phyloP scores from a whole-genome alignment of 2,888 invertebrate genomes.

The Eurytoma californica region DNA sequence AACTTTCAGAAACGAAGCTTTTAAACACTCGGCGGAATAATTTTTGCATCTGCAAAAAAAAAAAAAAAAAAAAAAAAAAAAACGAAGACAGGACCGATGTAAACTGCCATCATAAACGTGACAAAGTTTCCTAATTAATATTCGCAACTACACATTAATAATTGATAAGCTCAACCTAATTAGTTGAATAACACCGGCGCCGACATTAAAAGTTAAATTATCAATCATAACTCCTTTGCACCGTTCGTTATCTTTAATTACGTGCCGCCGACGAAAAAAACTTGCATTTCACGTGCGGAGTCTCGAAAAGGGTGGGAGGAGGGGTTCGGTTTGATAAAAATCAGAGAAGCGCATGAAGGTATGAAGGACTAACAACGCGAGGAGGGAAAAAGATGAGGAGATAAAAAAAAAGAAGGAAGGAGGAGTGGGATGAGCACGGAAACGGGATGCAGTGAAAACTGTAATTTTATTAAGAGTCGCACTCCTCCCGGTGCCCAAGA shows the following conservation, averaged over 20 bases:
- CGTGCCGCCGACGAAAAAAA: not conserved
- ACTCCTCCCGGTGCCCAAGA: not conserved
- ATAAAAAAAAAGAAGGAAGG: not conserved
- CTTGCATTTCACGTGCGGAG: not conserved
- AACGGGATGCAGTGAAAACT: conserved; percentile 45
- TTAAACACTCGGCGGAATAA: no score
- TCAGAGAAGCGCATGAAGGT: conserved; percentile 55
- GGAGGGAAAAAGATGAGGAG: not conserved
- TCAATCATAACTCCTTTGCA: not conserved
- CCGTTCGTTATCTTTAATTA: conserved; percentile 42
- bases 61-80: no score
- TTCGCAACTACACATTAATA: no score
- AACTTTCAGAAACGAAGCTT: no score
- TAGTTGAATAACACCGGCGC: no score
- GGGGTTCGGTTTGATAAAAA: conserved; percentile 50
- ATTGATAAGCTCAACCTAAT: no score
- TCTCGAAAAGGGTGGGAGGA: not conserved
- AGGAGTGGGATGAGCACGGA: not conserved
- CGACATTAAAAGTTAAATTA: conserved; percentile 34
- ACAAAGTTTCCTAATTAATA: no score
- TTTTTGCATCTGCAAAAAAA: no score
- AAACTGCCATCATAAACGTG: no score
- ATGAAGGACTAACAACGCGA: conserved; percentile 31
- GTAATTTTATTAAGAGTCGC: conserved; percentile 54
- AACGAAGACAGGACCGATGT: no score